A percentile compares a stretch with the other conserved stretches of the same genome.
phyloP scores from a whole-genome alignment of 2,797 vertebrate species.

The Stomatorhinus walkeri region DNA sequence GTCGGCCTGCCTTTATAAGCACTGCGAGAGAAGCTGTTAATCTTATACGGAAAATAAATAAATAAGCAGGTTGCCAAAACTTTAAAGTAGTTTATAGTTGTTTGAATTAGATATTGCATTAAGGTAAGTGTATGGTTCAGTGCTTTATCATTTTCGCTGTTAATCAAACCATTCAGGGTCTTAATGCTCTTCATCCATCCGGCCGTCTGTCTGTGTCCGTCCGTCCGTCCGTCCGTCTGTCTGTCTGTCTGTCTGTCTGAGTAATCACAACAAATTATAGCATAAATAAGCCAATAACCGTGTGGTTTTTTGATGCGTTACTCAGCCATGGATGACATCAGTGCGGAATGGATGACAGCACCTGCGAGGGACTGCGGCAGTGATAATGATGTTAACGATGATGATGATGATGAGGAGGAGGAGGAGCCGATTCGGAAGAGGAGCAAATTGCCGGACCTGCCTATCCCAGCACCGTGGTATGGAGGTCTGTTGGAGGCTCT shows the following conservation, averaged over 20 bases:
- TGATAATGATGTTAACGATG: conserved; percentile 20
- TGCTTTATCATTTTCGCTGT: neutral
- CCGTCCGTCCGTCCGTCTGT: too few species aligned
- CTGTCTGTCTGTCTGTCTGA: neutral
- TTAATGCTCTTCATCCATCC: neutral
- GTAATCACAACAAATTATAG: neutral
- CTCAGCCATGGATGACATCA: neutral
- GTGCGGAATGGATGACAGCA: conserved; percentile 48
- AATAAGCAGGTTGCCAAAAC: neutral
- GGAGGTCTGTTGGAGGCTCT: conserved; percentile 30
- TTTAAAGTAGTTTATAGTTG: neutral
- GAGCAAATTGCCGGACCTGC: conserved; percentile 10
- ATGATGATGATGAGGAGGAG: conserved; percentile 14
- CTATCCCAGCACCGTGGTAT: conserved; percentile 14
- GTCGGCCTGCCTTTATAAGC: neutral
- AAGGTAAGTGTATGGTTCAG: neutral
- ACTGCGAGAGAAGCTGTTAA: neutral
- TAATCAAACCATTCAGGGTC: neutral
- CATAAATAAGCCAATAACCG: neutral
- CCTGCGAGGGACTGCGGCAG: conserved; percentile 21
- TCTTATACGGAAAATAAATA: neutral
- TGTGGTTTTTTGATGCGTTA: neutral
- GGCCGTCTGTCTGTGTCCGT: too few species aligned
- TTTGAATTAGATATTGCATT: neutral
- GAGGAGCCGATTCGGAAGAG: neutral